Conservation (phyloP, 2,113 vertebrate genomes). For the Tapirus terrestris region DNA sequence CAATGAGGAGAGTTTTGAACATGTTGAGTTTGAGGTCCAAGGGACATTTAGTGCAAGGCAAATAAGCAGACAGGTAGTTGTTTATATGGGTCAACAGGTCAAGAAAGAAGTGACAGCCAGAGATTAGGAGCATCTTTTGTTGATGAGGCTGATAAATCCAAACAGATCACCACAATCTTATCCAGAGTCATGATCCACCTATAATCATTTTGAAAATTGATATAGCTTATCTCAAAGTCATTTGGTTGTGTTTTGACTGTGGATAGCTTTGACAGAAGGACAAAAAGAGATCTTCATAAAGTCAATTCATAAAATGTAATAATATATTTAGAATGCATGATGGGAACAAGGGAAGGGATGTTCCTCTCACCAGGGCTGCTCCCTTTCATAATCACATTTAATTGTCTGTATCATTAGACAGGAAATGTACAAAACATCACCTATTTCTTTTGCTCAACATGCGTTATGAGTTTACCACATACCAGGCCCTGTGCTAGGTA, state of each 20-base stretch:
- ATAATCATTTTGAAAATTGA: neutral
- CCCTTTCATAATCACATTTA: neutral
- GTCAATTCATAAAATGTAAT: neutral
- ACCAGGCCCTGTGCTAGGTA: neutral
- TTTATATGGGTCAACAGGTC: neutral
- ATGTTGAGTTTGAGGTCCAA: neutral
- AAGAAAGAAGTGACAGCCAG: neutral
- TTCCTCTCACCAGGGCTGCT: neutral
- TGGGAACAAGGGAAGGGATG: neutral
- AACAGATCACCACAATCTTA: neutral
- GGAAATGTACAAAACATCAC: neutral
- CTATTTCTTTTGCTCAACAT: neutral
- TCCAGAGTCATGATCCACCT: neutral
- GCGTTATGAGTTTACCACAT: neutral
- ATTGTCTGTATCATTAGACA: neutral
- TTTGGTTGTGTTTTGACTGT: neutral
- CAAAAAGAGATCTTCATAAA: neutral
- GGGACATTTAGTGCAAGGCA: neutral
- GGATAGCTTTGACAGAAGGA: neutral
- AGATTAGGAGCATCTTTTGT: neutral
- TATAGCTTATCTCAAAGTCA: neutral
- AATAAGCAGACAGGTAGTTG: neutral
- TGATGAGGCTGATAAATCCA: neutral
- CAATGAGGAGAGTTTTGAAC: neutral
- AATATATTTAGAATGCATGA: neutral